A percentile compares a stretch with the other conserved stretches of the same genome.
Evolutionary conservation across 53 echinoderm and acorn worm species (phyloP).

Genomic region (Paracentrotus lividus): DNA sequence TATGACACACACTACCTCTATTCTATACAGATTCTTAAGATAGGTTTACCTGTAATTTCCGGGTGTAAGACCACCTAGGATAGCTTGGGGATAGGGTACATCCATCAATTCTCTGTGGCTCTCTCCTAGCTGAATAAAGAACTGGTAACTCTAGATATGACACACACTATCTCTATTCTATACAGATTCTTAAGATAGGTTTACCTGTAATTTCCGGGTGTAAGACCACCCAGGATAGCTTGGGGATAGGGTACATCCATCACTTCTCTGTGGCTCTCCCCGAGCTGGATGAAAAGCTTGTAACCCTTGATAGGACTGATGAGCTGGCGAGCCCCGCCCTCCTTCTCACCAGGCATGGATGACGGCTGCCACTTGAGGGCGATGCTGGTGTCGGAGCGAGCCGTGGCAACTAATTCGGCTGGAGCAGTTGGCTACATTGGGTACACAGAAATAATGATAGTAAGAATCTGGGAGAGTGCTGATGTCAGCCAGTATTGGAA

Average conservation of each 20-base stretch:
- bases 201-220: slow-evolving; percentile 88
- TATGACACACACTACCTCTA: no score
- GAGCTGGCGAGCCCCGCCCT: slow-evolving; percentile 47
- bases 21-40: no score
- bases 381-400: slow-evolving; percentile 90
- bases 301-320: slow-evolving; percentile 78
- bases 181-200: no score
- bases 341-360: slow-evolving; percentile 60
- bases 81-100: slow-evolving; percentile 83
- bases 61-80: slow-evolving; percentile 87
- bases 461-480: no score
- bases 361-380: slow-evolving; percentile 86
- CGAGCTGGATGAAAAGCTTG: slow-evolving; percentile 80
- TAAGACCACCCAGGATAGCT: slow-evolving; percentile 89
- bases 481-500: no score
- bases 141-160: slow-evolving; percentile 76
- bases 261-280: slow-evolving; percentile 78
- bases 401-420: slow-evolving; percentile 67
- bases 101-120: neutral
- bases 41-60: slow-evolving; percentile 87
- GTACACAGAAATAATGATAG: neutral
- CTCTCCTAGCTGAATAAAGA: slow-evolving; percentile 75
- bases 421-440: slow-evolving; percentile 66
- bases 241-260: slow-evolving; percentile 89
- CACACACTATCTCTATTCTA: no score